Base-by-base conservation (phyloP, 2,113 vertebrate genomes). In the Microtus montanus region DNA sequence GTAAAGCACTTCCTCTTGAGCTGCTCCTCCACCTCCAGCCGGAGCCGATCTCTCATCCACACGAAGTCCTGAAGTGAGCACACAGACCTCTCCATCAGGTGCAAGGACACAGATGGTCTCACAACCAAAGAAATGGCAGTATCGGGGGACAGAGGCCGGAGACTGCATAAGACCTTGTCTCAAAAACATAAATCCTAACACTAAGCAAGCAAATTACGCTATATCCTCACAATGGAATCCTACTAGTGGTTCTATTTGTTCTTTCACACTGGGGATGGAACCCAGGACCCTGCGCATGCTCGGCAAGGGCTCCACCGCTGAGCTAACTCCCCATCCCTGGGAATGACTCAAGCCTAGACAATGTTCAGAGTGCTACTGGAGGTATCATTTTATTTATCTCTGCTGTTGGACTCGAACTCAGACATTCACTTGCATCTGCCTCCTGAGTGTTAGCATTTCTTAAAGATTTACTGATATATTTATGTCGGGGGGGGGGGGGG, bases 1-100 rank as follows among this genome's bases (percentile, higher is more conserved):
- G 94, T 96, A 63, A 98, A 97, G 80, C 98, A 98, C 90, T 99
- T 99, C 93, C 98, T 98, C 97, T 98, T 99, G 24, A 99, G 98
- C 73, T 98, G 98, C 73, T 98, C 98, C 89, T 99, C 99, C 90
- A 99, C 95, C 78, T 99, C 98, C 68, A 70, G 96, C 10, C 97
- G 97, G 73, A 99, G 97, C 89, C 91, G 92, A 64, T 98, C 98
- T 89, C 97, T 99, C 98, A 99, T 98, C 91, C 97, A 97, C 44
- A 97, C 79, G 63, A 99, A 96, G 87, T 99, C 98, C 99, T 99
- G 89, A 38, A 80, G 63, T 68, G 61, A 52, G 73, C 87, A 26
- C 93, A 30, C 0, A 86, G 44, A 77, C 47, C 85, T 63, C 80
- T 24, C 64, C 47, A 78, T 15, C 38, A 14, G 61, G n/a, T 49